Base-by-base conservation (phyloP, 2,113 vertebrate species). In the Glaucidium brasilianum region DNA sequence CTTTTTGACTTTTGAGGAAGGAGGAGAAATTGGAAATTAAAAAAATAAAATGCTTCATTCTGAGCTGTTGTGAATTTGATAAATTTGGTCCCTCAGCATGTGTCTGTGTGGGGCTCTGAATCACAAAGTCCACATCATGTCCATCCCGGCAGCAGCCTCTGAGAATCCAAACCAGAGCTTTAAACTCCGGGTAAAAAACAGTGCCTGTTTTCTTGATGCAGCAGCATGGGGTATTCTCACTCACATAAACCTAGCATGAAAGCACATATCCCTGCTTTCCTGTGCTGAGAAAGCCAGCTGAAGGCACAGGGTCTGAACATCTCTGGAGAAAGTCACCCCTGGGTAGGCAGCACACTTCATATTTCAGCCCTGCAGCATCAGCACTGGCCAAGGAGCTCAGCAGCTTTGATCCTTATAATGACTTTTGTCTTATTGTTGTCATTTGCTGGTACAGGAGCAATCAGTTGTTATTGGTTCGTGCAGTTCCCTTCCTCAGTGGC, bases 121-220 rank as follows among this genome's bases (percentile, higher is more conserved):
- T 12, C 77, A 94, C 19, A 25, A 52, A 73, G 50, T 87, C 64
- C 60, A 32, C 4, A 10, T 75, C 3, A 5, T 3, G 50, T 71
- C 41, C 9, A 47, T 26, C 26, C 26, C 2, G 1, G 69, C 32
- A 66, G 71, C 49, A 50, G 67, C 53, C 69, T 75, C 34, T 73
- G 74, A 89, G 52, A 82, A 87, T 56, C 89, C 78, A 94, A 91
- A 92, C 15, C 12, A 80, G 55, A 92, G 88, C 52, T 95, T 96
- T 95, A 84, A 94, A 71, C 27, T 25, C 37, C 19, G 20, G n/a
- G 22, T 66, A 39, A 79, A 92, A 86, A 5, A 0, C 26, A 66
- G 71, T 30, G 83, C 35, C 80, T 91, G 60, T 92, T 94, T 91
- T 69, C 91, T 92, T 92, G 71, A 39, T 91, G 16, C 91, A 82